A percentile compares a stretch with the other conserved stretches of the same genome.
These are phyloP conservation scores for Heliconius aoede DNA, from an alignment of 2,888 invertebrate species.

Conservation along the genomic window DNA sequence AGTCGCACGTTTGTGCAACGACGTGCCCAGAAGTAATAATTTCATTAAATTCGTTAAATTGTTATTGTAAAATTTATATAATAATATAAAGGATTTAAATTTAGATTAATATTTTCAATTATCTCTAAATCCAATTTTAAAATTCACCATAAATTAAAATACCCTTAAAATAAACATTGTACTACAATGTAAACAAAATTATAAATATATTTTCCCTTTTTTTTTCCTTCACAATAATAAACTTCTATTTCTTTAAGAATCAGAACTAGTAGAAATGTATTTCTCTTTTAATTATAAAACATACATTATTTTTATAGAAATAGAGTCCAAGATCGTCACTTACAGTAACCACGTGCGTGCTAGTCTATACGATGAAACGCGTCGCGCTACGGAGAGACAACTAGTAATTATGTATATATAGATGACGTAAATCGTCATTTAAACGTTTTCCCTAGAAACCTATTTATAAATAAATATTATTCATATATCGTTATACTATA, in stretches of 20 bases:
- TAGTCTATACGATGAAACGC: conserved; percentile 12
- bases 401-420: conserved; percentile 32
- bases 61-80: background rate
- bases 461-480: conserved; percentile 27
- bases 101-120: background rate
- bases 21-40: too few species aligned
- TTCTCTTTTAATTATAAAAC: background rate
- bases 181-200: background rate
- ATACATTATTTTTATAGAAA: background rate
- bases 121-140: background rate
- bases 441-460: conserved; percentile 36
- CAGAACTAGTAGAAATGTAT: conserved; percentile 6
- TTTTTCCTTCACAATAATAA: background rate
- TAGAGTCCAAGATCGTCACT: conserved; percentile 10
- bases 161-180: background rate
- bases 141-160: background rate
- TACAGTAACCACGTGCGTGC: conserved; percentile 22
- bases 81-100: background rate
- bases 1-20: too few species aligned
- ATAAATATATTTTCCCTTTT: background rate
- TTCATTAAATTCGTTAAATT: too few species aligned
- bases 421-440: conserved; percentile 40
- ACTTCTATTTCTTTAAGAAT: conserved; percentile 2
- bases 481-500: background rate
- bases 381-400: conserved; percentile 27